Conservation (phyloP, 2,888 invertebrate genomes). For the Microdon myrmicae region DNA sequence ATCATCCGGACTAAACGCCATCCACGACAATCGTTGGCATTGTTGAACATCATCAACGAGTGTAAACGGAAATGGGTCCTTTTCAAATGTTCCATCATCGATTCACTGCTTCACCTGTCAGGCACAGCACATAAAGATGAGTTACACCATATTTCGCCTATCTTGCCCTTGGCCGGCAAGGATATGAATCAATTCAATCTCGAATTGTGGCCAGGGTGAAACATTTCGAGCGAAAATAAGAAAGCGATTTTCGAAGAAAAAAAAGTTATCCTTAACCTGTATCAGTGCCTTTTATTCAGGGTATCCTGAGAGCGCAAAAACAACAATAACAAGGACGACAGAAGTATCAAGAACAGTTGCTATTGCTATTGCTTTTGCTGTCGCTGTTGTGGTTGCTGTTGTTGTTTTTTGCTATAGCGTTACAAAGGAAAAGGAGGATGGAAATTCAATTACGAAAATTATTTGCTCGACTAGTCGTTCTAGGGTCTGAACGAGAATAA, state of each 20-base stretch:
- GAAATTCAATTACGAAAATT: slow-evolving; percentile 57
- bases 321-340: slow-evolving; percentile 9
- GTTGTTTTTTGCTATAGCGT: slow-evolving; percentile 10
- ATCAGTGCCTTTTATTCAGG: too few species aligned
- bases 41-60: slow-evolving; percentile 14
- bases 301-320: slow-evolving; percentile 12
- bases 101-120: slow-evolving; percentile 47
- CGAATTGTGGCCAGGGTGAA: slow-evolving; percentile 23
- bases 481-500: slow-evolving; percentile 5
- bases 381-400: not conserved
- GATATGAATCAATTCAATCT: slow-evolving; percentile 37
- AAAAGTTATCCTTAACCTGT: slow-evolving; percentile 23
- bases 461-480: slow-evolving; percentile 55
- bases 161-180: not conserved
- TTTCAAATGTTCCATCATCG: slow-evolving; percentile 22
- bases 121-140: slow-evolving; percentile 32
- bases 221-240: slow-evolving; percentile 30
- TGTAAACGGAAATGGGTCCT: slow-evolving; percentile 34
- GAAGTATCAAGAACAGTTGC: slow-evolving; percentile 9
- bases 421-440: slow-evolving; percentile 49
- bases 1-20: slow-evolving; percentile 4
- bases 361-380: slow-evolving; percentile 10
- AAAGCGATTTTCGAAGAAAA: slow-evolving; percentile 30
- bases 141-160: not conserved
- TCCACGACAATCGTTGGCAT: not conserved